These are phyloP conservation scores for Calypte anna DNA, from an alignment of 2,113 vertebrate species.

Conservation along the genomic window DNA sequence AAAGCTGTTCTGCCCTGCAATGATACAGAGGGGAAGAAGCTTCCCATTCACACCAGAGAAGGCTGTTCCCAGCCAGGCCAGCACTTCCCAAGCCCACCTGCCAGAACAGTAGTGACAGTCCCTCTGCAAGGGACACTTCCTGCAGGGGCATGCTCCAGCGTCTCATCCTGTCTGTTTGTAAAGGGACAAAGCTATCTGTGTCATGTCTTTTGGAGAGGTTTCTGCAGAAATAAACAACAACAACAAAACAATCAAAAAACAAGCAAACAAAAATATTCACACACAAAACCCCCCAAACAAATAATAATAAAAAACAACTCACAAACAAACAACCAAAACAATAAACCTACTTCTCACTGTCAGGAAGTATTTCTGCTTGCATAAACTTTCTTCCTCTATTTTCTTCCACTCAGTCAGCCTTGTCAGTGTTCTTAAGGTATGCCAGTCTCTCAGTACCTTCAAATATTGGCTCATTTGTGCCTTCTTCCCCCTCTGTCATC, in stretches of 20 bases:
- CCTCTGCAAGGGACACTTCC: fast-evolving
- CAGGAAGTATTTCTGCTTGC: not conserved
- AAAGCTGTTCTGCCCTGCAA: not conserved
- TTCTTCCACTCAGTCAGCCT: not conserved
- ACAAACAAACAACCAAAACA: not conserved
- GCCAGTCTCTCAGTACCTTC: not conserved
- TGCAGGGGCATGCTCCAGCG: fast-evolving
- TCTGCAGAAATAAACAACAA: not conserved
- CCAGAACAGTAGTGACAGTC: not conserved
- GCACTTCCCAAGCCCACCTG: fast-evolving
- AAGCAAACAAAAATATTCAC: too few species aligned
- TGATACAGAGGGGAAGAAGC: not conserved
- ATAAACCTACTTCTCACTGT: not conserved
- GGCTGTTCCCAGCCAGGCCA: not conserved
- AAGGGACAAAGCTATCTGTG: not conserved
- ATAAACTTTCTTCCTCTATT: not conserved
- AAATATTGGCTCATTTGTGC: not conserved
- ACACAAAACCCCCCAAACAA: too few species aligned
- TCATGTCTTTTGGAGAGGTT: not conserved
- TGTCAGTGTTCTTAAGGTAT: not conserved
- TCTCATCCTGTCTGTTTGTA: not conserved
- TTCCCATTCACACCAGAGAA: not conserved
- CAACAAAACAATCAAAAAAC: not conserved
- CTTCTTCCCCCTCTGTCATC: not conserved
- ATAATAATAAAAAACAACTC: too few species aligned